phyloP scores from a whole-genome alignment of 2,797 vertebrate species.

The Pangasius mekongensis region DNA sequence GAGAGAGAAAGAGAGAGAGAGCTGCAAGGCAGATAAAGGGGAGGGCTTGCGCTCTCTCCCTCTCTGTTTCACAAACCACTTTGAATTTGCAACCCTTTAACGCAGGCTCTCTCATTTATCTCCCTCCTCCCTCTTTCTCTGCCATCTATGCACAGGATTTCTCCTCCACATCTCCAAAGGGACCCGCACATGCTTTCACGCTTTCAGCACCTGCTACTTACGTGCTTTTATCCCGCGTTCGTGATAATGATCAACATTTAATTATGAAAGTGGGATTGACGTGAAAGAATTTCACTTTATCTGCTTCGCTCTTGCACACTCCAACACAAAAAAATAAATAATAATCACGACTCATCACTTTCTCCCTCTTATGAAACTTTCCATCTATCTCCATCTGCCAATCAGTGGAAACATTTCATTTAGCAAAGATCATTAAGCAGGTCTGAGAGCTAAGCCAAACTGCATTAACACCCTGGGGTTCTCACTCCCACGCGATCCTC shows the following conservation, averaged over 20 bases:
- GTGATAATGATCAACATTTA: conserved; percentile 17
- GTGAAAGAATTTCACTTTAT: not conserved
- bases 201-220: conserved; percentile 9
- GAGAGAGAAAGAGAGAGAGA: conserved; percentile 31
- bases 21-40: conserved; percentile 37
- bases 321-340: not conserved
- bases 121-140: conserved; percentile 31
- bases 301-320: no score
- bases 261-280: not conserved
- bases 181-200: not conserved
- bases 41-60: conserved; percentile 52
- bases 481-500: conserved; percentile 41
- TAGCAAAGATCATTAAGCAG: conserved; percentile 33
- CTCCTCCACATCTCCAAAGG: conserved; percentile 27
- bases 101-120: conserved; percentile 64
- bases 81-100: conserved; percentile 69
- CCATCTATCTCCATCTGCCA: conserved; percentile 32
- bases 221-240: not conserved
- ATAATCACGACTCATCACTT: not conserved
- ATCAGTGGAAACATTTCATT: conserved; percentile 41
- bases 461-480: conserved; percentile 43
- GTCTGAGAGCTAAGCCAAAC: conserved; percentile 26
- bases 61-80: conserved; percentile 71
- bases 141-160: conserved; percentile 34
- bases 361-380: not conserved